Percentiles rank a stretch among this genome's conserved stretches.
These are phyloP conservation scores for Atherix ibis DNA, from an alignment of 2,888 invertebrate genomes.

Conservation along the genomic window DNA sequence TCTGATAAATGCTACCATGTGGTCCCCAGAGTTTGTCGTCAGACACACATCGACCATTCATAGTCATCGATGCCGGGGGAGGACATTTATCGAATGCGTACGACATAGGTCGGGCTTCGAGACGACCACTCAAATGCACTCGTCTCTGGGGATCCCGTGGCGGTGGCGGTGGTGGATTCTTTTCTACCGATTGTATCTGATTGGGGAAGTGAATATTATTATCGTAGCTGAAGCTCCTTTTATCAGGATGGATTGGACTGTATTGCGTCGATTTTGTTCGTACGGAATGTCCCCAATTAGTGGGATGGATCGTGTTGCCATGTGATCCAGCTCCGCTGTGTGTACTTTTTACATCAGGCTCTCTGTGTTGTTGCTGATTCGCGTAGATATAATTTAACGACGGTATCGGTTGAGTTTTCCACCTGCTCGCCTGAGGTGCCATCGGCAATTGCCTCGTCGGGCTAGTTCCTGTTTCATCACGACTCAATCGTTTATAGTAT, in stretches of 20 bases:
- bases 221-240: slow-evolving; percentile 31
- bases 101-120: slow-evolving; percentile 35
- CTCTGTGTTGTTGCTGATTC: background rate
- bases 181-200: slow-evolving; percentile 14
- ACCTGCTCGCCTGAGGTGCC: slow-evolving; percentile 35
- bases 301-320: background rate
- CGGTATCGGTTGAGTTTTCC: slow-evolving; percentile 28
- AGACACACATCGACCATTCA: slow-evolving; percentile 28
- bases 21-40: slow-evolving; percentile 32
- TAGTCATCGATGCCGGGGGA: slow-evolving; percentile 9
- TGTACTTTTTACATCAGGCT: background rate
- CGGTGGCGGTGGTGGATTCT: slow-evolving; percentile 59
- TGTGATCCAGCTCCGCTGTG: slow-evolving; percentile 1
- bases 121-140: slow-evolving; percentile 35
- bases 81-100: slow-evolving; percentile 36
- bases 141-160: slow-evolving; percentile 55
- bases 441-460: slow-evolving; percentile 20
- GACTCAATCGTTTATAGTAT: slow-evolving; percentile 57
- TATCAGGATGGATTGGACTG: slow-evolving; percentile 22
- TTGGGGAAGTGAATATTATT: slow-evolving; percentile 30
- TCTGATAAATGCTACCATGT: slow-evolving; percentile 22
- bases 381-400: slow-evolving; percentile 16
- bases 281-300: background rate
- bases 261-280: background rate
- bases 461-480: slow-evolving; percentile 43